Evolutionary conservation across 2,888 invertebrate genomes (phyloP).

Genomic region (Epinotia demarniana): DNA sequence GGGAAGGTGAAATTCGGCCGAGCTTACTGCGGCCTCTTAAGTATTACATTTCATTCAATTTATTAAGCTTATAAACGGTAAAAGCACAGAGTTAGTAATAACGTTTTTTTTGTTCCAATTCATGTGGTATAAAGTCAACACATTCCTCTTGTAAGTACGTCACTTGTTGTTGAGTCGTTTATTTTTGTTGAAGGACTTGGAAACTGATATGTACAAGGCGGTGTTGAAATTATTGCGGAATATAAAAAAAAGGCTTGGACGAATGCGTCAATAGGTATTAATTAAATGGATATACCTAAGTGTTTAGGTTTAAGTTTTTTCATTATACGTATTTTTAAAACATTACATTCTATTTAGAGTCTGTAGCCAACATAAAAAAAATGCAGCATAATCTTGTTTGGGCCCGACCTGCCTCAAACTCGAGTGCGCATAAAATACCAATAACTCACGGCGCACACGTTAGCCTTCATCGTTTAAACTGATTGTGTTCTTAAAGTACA

Average conservation of each 20-base stretch:
- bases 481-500: constrained; percentile 76
- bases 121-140: constrained; percentile 48
- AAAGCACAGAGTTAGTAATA: constrained; percentile 54
- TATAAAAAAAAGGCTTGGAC: neutral
- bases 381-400: constrained; percentile 8
- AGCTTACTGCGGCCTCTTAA: too few species aligned
- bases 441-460: constrained; percentile 42
- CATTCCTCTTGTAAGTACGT: constrained; percentile 31
- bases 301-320: too few species aligned
- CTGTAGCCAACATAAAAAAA: neutral
- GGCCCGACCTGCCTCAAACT: neutral
- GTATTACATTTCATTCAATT: constrained; percentile 53
- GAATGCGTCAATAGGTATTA: too few species aligned
- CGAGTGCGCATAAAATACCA: constrained; percentile 52
- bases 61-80: constrained; percentile 44
- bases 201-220: neutral
- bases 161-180: neutral
- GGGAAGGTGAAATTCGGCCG: too few species aligned
- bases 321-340: too few species aligned
- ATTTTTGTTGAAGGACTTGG: neutral
- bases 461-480: constrained; percentile 63
- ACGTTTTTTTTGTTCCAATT: constrained; percentile 55
- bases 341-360: too few species aligned
- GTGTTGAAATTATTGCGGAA: neutral
- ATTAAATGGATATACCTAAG: too few species aligned